Evolutionary conservation across 2,113 vertebrate genomes (phyloP), one percentile per base, ranked within the genome.

Genomic region (Tychaedon coryphoeus): DNA sequence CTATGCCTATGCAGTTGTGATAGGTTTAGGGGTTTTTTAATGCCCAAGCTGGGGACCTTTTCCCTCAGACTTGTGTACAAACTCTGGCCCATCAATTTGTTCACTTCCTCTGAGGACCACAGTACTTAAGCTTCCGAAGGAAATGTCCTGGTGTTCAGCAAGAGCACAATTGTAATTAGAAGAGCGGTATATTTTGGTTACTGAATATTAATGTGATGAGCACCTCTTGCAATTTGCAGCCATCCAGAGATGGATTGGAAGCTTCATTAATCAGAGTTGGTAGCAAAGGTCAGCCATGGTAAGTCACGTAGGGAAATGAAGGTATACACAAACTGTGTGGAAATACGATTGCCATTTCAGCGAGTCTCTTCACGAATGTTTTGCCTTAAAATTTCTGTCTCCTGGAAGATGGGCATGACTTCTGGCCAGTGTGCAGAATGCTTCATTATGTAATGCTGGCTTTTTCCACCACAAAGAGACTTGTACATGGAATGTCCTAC

Each of bases 191-290:
- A 36, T 93, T 93, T 94, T 96, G 42, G 67, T 78, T 90, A 60
- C 38, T 96, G 92, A 67, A 64, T 92, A 48, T 90, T 88, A 66
- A 91, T 88, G 61, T 85, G 80, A 81, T 84, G 82, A 94, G 73
- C 28, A 64, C 67, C 70, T 89, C 74, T 74, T 92, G 93, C 70
- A 78, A 69, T 92, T 81, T 97, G 36, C 36, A 75, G 73, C 60
- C 50, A 60, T 91, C 89, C 54, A 80, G 53, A 66, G 66, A 66
- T 83, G 40, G 20, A 42, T 58, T 83, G 64, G 64, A 73, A 93
- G 86, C 82, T 71, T 94, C 29, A 34, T 89, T 91, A 89, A 88
- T 95, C 66, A 87, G 45, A 40, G 51, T 15, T n/a, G 61, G 42
- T 77, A 45, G 65, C 74, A 93, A 96, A 95, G 90, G 94, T 88